Base-by-base conservation (phyloP, 1,140 invertebrate genomes). In the Helicoverpa zea region DNA sequence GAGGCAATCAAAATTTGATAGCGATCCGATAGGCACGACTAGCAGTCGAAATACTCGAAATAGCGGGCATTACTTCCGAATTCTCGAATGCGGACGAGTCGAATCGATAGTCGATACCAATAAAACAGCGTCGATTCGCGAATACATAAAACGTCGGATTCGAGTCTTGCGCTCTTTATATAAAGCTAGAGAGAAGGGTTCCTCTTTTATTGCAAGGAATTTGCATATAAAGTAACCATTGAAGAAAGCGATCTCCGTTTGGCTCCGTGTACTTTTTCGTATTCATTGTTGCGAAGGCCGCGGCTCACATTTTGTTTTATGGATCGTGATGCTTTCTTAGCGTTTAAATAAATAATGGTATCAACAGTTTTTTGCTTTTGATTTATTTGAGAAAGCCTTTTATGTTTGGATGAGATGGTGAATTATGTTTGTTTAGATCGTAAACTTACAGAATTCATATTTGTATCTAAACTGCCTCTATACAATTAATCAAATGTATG, bases 191-290 rank as follows among this genome's bases (percentile, higher is more conserved):
- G 86, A 91, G 91, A 93, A 94, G 94, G 93, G 94, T 95, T 92
- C 92, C 89, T 81, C 73, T 95, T 95, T 95, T 95, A 95, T 94
- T 91, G 87, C 91, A 84, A 89, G 86, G 89, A 93, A 95, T 95
- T 95, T 95, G 90, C 94, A 95, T 95, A 94, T 95, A 95, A 95
- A 95, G 94, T 95, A 95, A 95, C 92, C 93, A 94, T 95, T 92
- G 91, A 94, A 95, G 93, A 90, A 95, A 95, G 89, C 91, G 94
- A 95, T 94, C 92, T 92, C 86, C 87, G 90, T 88, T 93, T 87
- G 87, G 84, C 87, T 90, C 80, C 80, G 79, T 88, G 87, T 85
- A 88, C 90, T 84, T 87, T 93, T 94, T 93, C 88, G 90, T 92
- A 95, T 94, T 95, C 91, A 94, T 94, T 94, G 94, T 94, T 91